A percentile compares a stretch with the other conserved stretches of the same genome.
Evolutionary conservation across 2,888 invertebrate species (phyloP).

Genomic region (Phengaris arion): DNA sequence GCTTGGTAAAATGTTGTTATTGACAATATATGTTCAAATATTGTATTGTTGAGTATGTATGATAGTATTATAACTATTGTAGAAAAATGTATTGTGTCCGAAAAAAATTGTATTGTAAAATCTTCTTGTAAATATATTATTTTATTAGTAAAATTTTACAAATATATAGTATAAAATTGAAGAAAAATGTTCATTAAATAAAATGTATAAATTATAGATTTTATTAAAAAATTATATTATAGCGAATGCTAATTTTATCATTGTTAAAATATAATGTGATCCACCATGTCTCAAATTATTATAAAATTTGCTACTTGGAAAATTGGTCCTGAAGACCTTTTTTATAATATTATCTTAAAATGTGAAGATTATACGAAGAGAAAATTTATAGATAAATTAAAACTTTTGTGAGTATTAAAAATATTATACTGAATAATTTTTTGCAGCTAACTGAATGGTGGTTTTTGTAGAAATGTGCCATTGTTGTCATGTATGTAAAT

Average conservation of each 20-base stretch:
- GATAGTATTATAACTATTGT: neutral
- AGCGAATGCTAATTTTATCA: neutral
- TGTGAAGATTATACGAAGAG: neutral
- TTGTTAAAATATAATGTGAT: neutral
- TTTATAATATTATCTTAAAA: neutral
- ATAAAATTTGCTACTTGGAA: neutral
- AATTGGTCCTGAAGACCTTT: neutral
- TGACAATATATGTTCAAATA: neutral
- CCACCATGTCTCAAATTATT: neutral
- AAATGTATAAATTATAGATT: neutral
- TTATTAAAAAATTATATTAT: neutral
- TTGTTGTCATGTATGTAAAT: constrained; percentile 1
- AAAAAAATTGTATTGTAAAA: neutral
- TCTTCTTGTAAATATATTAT: neutral
- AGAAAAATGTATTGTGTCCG: neutral
- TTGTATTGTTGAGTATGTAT: neutral
- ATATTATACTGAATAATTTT: neutral
- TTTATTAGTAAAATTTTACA: neutral
- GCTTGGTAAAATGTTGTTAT: neutral
- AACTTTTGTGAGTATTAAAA: neutral
- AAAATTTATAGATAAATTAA: neutral
- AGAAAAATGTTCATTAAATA: neutral
- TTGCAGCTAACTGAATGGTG: constrained; percentile 1
- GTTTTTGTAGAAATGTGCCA: constrained; percentile 7
- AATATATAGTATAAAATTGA: neutral